Conservation (phyloP, 2,888 invertebrate species). For the Noctua fimbriata region DNA sequence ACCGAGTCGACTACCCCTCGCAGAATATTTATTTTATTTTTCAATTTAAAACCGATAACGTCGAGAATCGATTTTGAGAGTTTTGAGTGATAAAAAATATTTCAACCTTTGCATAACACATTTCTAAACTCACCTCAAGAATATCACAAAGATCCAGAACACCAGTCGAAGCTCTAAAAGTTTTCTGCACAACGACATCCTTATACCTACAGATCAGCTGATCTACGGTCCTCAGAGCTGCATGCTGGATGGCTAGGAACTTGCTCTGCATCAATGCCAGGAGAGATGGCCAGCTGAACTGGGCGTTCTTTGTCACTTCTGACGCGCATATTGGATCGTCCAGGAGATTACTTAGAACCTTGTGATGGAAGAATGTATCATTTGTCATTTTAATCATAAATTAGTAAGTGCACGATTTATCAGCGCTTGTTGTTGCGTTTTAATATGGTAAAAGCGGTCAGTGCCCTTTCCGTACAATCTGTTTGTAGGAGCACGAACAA, state of each 20-base stretch:
- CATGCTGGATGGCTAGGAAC: conserved; percentile 87
- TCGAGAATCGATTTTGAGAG: neutral
- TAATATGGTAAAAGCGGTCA: neutral
- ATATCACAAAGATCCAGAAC: conserved; percentile 87
- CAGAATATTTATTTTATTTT: neutral
- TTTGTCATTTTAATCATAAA: neutral
- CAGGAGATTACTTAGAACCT: conserved; percentile 88
- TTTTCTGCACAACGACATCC: conserved; percentile 86
- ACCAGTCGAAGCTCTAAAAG: conserved; percentile 87
- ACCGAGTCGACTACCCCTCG: neutral
- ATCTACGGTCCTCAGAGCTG: conserved; percentile 85
- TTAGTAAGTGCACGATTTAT: neutral
- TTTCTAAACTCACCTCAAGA: conserved; percentile 82
- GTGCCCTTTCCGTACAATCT: neutral
- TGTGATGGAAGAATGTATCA: neutral
- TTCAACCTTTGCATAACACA: neutral
- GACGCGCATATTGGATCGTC: conserved; percentile 86
- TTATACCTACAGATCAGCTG: conserved; percentile 86
- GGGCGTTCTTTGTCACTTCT: conserved; percentile 86
- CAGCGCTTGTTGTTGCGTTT: neutral
- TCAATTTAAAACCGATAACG: neutral
- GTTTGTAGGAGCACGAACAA: neutral
- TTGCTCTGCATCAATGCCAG: conserved; percentile 87
- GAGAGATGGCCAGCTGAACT: conserved; percentile 87
- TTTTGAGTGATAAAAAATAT: no score